These are phyloP conservation scores for Donacobius atricapilla DNA, from an alignment of 2,113 vertebrate genomes.

Conservation along the genomic window DNA sequence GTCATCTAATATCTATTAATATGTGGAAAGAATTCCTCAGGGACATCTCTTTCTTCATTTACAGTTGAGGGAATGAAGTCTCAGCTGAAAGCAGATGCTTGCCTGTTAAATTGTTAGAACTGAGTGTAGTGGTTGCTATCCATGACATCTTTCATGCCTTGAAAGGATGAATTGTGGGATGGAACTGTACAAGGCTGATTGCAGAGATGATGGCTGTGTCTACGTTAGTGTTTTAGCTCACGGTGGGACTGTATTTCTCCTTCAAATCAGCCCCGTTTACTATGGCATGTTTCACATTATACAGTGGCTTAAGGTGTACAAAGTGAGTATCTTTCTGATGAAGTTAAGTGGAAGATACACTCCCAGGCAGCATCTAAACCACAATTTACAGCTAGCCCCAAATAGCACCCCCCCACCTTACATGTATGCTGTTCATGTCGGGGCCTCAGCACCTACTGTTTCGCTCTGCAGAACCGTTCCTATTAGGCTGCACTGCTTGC, in stretches of 20 bases:
- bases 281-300: neutral
- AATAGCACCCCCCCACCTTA: neutral
- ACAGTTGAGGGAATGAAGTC: neutral
- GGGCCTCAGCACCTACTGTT: neutral
- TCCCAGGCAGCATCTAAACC: neutral
- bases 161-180: neutral
- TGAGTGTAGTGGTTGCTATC: neutral
- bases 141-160: neutral
- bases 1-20: neutral
- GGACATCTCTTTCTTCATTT: neutral
- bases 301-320: neutral
- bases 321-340: neutral
- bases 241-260: neutral
- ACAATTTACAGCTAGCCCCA: neutral
- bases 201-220: neutral
- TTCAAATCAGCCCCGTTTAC: neutral
- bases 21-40: neutral
- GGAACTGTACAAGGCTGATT: neutral
- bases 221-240: neutral
- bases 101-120: neutral
- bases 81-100: neutral
- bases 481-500: neutral
- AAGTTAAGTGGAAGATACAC: neutral
- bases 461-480: neutral
- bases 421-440: accelerated